Evolutionary conservation across 2,797 vertebrate species (phyloP), one percentile per base, ranked within the genome.

Genomic region (Choloepus didactylus): DNA sequence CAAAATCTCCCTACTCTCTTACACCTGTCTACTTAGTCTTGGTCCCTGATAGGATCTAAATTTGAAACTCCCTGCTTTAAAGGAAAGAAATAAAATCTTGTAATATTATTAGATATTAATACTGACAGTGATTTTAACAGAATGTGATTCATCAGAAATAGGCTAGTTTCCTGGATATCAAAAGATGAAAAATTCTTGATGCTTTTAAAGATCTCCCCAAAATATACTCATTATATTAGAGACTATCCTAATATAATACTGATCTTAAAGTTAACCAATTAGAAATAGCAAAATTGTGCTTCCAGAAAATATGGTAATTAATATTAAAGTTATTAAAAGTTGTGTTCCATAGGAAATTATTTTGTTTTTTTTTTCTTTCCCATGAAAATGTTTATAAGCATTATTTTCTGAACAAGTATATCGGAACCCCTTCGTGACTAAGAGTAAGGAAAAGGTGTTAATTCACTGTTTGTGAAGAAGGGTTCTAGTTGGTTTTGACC

Each of bases 261-360:
- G 38, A 81, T 49, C 77, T 92, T 72, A 87, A 92, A 89, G 14
- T 76, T 27, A 97, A 11, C 69, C 86, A 87, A 87, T 72, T 35
- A 93, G 4, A 93, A 95, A 51, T n/a, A 62, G 16, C 29, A 90
- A 91, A 82, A 92, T 3, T 84, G 12, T 77, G 62, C 66, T 87
- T 96, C 25, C 64, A 46, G 27, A 79, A 92, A 80, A 75, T 31
- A 60, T 6, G 84, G 16, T 81, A 82, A 84, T 76, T 88, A 90
- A 60, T 27, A 84, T 27, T 83, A 49, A 56, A 69, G 49, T 38
- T 66, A 89, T 16, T 86, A 80, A 93, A 67, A n/a, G 5, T 54
- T 11, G 31, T 59, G 6, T 67, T 54, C 35, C 67, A n/a, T 2
- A 70, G 41, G 25, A 92, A 91, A 66, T 44, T 44, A 35, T 44